Conservation (phyloP, 2,888 invertebrate genomes). For the Drosophila diplacantha region DNA sequence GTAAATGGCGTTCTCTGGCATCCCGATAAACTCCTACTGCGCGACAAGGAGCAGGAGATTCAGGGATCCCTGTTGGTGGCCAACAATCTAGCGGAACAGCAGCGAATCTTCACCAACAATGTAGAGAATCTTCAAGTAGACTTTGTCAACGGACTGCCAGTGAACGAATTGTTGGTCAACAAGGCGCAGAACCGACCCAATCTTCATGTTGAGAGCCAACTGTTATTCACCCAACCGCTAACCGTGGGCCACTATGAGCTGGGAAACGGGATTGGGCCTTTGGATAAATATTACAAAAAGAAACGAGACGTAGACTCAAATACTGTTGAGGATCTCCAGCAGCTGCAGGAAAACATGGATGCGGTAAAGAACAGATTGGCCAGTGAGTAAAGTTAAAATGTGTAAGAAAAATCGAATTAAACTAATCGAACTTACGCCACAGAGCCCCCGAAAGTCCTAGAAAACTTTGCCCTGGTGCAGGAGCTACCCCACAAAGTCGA, state of each 20-base stretch:
- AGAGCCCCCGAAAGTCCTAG: slow-evolving; percentile 56
- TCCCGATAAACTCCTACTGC: slow-evolving; percentile 75
- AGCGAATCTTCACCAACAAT: slow-evolving; percentile 66
- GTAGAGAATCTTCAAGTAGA: slow-evolving; percentile 67
- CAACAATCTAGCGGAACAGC: slow-evolving; percentile 49
- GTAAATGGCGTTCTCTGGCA: slow-evolving; percentile 77
- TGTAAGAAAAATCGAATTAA: not conserved
- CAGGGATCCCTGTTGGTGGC: slow-evolving; percentile 63
- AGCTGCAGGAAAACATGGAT: slow-evolving; percentile 42
- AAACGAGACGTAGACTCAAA: slow-evolving; percentile 31
- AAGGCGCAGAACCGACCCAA: slow-evolving; percentile 59
- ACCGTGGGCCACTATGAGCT: slow-evolving; percentile 61
- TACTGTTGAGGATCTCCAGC: slow-evolving; percentile 29
- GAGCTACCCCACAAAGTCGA: slow-evolving; percentile 50
- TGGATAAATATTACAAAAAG: slow-evolving; percentile 25
- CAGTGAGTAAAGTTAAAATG: slow-evolving; percentile 34
- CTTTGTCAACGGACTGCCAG: slow-evolving; percentile 72
- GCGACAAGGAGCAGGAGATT: slow-evolving; percentile 65
- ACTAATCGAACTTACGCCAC: not conserved
- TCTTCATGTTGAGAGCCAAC: slow-evolving; percentile 64
- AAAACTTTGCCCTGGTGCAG: slow-evolving; percentile 70
- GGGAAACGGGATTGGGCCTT: slow-evolving; percentile 9
- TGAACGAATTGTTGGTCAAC: slow-evolving; percentile 57
- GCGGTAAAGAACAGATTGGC: slow-evolving; percentile 50
- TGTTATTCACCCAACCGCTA: slow-evolving; percentile 67